Evolutionary conservation across 2,888 invertebrate species (phyloP).

Genomic region (Phytoseiulus persimilis): DNA sequence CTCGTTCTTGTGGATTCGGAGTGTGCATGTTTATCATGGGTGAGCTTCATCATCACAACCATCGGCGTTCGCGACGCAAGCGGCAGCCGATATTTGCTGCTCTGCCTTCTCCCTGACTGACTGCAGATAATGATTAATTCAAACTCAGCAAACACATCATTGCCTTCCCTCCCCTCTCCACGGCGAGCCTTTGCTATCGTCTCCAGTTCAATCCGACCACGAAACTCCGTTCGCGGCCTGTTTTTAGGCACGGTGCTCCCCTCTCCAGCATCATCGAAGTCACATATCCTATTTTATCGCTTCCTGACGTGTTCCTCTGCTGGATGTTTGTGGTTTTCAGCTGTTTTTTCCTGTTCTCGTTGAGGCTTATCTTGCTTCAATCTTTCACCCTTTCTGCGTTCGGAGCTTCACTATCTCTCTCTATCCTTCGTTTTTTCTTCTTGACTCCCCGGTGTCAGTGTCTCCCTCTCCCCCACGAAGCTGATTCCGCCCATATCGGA

Average conservation of each 20-base stretch:
- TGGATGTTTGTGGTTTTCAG: neutral
- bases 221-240: neutral
- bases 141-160: slow-evolving; percentile 5
- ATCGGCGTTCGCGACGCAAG: neutral
- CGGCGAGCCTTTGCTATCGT: neutral
- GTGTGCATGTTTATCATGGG: neutral
- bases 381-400: neutral
- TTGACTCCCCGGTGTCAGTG: neutral
- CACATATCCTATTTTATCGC: neutral
- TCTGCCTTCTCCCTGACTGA: neutral
- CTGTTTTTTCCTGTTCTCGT: neutral
- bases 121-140: neutral
- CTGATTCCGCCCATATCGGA: neutral
- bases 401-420: neutral
- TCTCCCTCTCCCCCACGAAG: neutral
- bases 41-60: neutral
- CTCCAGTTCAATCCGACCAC: neutral
- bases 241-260: neutral
- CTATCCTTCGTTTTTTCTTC: neutral
- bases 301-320: neutral
- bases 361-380: neutral
- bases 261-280: neutral
- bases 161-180: neutral
- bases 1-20: neutral
- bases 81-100: neutral